Evolutionary conservation across 1,140 invertebrate genomes (phyloP).

Genomic region (Camponotus floridanus): DNA sequence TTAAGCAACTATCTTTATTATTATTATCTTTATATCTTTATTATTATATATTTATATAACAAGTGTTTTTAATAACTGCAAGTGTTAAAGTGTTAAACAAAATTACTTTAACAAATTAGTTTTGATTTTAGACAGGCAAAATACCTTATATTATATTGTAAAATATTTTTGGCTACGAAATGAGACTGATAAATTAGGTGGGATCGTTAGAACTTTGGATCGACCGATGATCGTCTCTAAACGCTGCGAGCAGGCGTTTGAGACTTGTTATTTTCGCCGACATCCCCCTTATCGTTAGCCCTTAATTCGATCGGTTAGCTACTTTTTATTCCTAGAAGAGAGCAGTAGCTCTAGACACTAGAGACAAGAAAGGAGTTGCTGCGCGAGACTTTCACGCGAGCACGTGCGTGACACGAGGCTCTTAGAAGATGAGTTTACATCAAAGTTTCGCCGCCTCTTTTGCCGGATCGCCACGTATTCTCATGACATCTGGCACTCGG

Average conservation of each 20-base stretch:
- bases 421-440: slow-evolving; percentile 68
- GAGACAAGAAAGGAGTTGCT: not conserved
- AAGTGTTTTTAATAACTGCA: not conserved
- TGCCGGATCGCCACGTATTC: slow-evolving; percentile 74
- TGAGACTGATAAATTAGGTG: slow-evolving; percentile 65
- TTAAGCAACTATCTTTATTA: not conserved
- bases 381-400: slow-evolving; percentile 27
- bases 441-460: slow-evolving; percentile 75
- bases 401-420: slow-evolving; percentile 77
- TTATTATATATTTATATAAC: not conserved
- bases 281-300: slow-evolving; percentile 54
- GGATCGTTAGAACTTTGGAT: slow-evolving; percentile 28
- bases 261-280: slow-evolving; percentile 54
- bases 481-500: slow-evolving; percentile 83
- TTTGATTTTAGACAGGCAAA: not conserved
- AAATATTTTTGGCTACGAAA: slow-evolving; percentile 14
- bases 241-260: slow-evolving; percentile 43
- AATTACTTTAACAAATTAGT: not conserved
- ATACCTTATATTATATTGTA: not conserved
- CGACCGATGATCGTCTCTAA: slow-evolving; percentile 44
- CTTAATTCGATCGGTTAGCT: slow-evolving; percentile 49
- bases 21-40: not conserved
- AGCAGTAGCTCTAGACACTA: slow-evolving; percentile 42
- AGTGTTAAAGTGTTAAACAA: not conserved
- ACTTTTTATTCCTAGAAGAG: slow-evolving; percentile 56